Percentiles rank a stretch among this genome's conserved stretches.
Evolutionary conservation across 2,888 invertebrate genomes (phyloP).

Genomic region (Lamproptera curius): DNA sequence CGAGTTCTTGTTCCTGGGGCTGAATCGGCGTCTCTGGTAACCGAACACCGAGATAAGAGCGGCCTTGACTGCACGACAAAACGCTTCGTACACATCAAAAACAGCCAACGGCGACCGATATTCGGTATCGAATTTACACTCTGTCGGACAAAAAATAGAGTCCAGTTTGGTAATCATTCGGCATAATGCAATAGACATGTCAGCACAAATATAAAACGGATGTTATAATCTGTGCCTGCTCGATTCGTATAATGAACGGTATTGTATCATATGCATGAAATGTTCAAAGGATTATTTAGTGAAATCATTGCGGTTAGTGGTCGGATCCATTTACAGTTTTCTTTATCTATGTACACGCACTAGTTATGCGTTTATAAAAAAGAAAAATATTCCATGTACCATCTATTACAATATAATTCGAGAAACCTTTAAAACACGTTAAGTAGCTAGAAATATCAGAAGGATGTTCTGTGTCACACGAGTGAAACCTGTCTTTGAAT

Average conservation of each 20-base stretch:
- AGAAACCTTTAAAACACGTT: not conserved
- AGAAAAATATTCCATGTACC: too few relatives aligned
- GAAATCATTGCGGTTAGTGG: not conserved
- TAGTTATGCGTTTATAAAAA: too few relatives aligned
- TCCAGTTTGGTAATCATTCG: slow-evolving; percentile 22
- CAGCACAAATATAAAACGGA: slow-evolving; percentile 44
- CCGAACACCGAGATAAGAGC: slow-evolving; percentile 57
- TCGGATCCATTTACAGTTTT: too few relatives aligned
- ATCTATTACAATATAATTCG: slow-evolving; percentile 11
- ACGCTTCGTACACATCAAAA: slow-evolving; percentile 28
- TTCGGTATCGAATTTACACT: slow-evolving; percentile 16
- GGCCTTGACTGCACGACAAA: slow-evolving; percentile 46
- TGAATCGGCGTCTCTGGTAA: slow-evolving; percentile 61
- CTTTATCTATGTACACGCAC: too few relatives aligned
- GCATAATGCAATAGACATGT: slow-evolving; percentile 19
- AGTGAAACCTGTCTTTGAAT: too few relatives aligned
- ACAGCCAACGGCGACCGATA: slow-evolving; percentile 12
- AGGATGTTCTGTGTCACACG: too few relatives aligned
- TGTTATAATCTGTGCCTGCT: slow-evolving; percentile 50
- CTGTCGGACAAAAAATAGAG: slow-evolving; percentile 28
- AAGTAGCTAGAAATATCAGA: too few relatives aligned
- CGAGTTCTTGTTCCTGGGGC: slow-evolving; percentile 40
- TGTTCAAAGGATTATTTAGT: slow-evolving; percentile 17
- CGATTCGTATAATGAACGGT: slow-evolving; percentile 43
- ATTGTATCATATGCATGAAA: slow-evolving; percentile 28